Conservation (phyloP, 2,797 vertebrate species). For the Halcyon smyrnensis region DNA sequence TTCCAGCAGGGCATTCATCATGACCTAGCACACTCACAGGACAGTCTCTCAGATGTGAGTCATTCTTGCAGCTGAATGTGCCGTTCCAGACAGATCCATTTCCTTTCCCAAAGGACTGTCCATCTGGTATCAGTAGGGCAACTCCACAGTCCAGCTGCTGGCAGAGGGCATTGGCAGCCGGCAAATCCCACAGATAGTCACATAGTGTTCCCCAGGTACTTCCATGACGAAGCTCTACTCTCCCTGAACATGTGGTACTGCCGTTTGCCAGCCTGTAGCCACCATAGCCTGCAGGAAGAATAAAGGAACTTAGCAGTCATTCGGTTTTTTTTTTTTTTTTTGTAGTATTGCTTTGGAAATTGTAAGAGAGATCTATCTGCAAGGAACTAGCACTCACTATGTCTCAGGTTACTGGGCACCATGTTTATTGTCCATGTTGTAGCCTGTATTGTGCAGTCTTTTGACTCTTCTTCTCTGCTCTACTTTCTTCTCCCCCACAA, state of each 20-base stretch:
- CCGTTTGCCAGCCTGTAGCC: conserved; percentile 53
- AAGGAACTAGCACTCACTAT: background rate
- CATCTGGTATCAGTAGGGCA: conserved; percentile 24
- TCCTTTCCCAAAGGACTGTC: background rate
- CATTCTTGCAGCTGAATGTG: conserved; percentile 37
- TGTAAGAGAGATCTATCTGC: background rate
- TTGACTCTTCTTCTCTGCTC: background rate
- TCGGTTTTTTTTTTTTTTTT: background rate
- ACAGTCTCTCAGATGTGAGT: background rate
- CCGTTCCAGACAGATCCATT: conserved; percentile 50
- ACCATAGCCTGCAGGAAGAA: conserved; percentile 48
- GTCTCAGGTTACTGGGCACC: background rate
- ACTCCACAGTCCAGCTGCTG: conserved; percentile 67
- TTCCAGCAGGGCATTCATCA: conserved; percentile 38
- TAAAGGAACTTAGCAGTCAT: background rate
- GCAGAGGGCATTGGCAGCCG: conserved; percentile 59
- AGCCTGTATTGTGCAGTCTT: background rate
- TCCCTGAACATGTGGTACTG: conserved; percentile 57
- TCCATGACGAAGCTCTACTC: conserved; percentile 62
- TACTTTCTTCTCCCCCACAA: background rate
- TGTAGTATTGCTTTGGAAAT: background rate
- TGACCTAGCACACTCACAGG: background rate
- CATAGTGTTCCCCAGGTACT: conserved; percentile 63
- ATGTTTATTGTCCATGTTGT: background rate
- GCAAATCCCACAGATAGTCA: conserved; percentile 60